Conservation (phyloP, 2,888 invertebrate species). For the Drosophila anceps region DNA sequence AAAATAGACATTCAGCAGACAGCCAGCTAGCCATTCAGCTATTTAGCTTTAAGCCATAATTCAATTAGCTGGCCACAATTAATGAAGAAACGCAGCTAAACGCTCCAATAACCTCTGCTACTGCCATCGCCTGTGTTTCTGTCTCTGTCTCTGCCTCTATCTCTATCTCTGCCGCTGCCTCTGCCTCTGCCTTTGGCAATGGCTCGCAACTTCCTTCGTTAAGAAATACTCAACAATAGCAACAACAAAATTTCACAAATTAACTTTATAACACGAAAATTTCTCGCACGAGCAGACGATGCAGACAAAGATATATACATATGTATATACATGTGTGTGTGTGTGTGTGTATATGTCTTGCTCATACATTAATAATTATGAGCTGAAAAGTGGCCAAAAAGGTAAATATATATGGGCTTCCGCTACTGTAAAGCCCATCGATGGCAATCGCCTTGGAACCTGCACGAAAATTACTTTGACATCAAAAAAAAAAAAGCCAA, state of each 20-base stretch:
- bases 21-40: neutral
- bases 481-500: conserved; percentile 34
- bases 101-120: conserved; percentile 76
- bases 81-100: conserved; percentile 75
- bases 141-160: neutral
- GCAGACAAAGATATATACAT: conserved; percentile 26
- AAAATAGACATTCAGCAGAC: conserved; percentile 9
- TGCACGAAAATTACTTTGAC: conserved; percentile 82
- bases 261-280: conserved; percentile 81
- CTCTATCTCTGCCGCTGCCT: neutral
- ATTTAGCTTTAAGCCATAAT: conserved; percentile 21
- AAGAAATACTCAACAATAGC: conserved; percentile 53
- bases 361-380: conserved; percentile 73
- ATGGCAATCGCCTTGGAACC: conserved; percentile 39
- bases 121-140: neutral
- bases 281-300: conserved; percentile 69
- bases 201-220: conserved; percentile 75
- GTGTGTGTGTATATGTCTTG: conserved; percentile 3
- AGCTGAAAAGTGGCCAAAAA: conserved; percentile 77
- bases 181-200: conserved; percentile 43
- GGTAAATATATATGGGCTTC: conserved; percentile 69
- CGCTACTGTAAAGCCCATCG: conserved; percentile 54
- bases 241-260: conserved; percentile 78
- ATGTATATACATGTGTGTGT: conserved; percentile 23
- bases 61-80: conserved; percentile 76